Evolutionary conservation across 2,888 invertebrate genomes (phyloP).

Genomic region (Onchidella celtica): DNA sequence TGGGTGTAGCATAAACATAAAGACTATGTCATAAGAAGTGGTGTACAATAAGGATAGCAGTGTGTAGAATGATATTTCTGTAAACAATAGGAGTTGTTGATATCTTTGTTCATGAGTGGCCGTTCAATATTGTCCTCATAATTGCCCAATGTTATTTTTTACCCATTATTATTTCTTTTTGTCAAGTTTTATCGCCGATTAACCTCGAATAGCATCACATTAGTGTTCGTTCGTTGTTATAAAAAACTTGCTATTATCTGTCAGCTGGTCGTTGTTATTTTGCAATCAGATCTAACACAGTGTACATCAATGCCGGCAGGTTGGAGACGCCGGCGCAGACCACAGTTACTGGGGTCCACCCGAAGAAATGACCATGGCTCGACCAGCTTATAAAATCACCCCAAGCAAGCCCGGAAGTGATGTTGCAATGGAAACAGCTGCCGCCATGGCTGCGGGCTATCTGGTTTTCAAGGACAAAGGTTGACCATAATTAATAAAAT

Average conservation of each 20-base stretch:
- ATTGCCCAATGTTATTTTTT: not conserved
- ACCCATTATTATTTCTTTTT: not conserved
- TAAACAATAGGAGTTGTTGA: too few species aligned
- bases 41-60: too few species aligned
- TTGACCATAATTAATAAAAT: too few species aligned
- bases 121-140: too few species aligned
- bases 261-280: not conserved
- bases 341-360: conserved; percentile 85
- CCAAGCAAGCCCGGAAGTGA: conserved; percentile 83
- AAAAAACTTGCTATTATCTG: not conserved
- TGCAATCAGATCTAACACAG: not conserved
- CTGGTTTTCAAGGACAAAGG: conserved; percentile 80
- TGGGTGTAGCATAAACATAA: too few species aligned
- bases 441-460: conserved; percentile 83
- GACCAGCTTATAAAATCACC: conserved; percentile 84
- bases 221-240: not conserved
- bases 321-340: conserved; percentile 81
- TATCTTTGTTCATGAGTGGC: too few species aligned
- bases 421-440: conserved; percentile 84
- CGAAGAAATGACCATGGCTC: conserved; percentile 83
- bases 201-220: too few species aligned
- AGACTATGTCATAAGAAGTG: too few species aligned
- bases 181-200: too few species aligned
- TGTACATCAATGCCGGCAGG: too few species aligned
- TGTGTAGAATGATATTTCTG: too few species aligned